phyloP scores from a whole-genome alignment of 1,140 invertebrate species.

The Proctacanthus coquilletti region DNA sequence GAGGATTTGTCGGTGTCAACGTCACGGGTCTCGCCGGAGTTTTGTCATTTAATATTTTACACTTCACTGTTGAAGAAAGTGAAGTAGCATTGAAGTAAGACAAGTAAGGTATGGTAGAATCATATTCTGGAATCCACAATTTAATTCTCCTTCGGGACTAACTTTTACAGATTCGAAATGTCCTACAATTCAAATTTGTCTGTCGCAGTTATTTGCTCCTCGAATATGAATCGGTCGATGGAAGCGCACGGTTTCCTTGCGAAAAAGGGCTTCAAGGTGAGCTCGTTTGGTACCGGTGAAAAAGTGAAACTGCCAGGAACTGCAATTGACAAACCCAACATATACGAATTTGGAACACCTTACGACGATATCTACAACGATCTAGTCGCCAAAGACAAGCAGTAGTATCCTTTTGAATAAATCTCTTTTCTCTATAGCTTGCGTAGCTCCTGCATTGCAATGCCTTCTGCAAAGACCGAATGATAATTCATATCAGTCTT shows the following conservation, averaged over 20 bases:
- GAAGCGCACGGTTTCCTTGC: slow-evolving; percentile 94
- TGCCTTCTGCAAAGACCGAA: too few species aligned
- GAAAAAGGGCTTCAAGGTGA: slow-evolving; percentile 93
- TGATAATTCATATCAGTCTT: too few species aligned
- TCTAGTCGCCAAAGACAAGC: slow-evolving; percentile 71
- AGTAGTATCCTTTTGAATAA: slow-evolving; percentile 49
- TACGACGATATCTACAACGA: slow-evolving; percentile 98
- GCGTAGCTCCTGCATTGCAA: too few species aligned
- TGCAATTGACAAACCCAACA: slow-evolving; percentile 87
- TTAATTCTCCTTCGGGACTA: too few species aligned
- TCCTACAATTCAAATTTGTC: slow-evolving; percentile 38
- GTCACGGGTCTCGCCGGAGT: too few species aligned
- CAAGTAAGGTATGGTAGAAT: too few species aligned
- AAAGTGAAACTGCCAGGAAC: slow-evolving; percentile 94
- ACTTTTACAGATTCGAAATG: slow-evolving; percentile 2
- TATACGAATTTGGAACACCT: slow-evolving; percentile 92
- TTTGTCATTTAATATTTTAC: too few species aligned
- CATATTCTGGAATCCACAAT: too few species aligned
- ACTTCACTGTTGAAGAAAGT: too few species aligned
- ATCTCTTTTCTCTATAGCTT: too few species aligned
- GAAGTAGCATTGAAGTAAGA: too few species aligned
- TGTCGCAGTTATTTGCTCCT: slow-evolving; percentile 93
- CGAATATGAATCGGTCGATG: slow-evolving; percentile 99
- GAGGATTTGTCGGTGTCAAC: too few species aligned
- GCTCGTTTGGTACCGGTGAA: slow-evolving; percentile 95